Conservation (phyloP, 1,140 invertebrate species). For the Tetranychus urticae region DNA sequence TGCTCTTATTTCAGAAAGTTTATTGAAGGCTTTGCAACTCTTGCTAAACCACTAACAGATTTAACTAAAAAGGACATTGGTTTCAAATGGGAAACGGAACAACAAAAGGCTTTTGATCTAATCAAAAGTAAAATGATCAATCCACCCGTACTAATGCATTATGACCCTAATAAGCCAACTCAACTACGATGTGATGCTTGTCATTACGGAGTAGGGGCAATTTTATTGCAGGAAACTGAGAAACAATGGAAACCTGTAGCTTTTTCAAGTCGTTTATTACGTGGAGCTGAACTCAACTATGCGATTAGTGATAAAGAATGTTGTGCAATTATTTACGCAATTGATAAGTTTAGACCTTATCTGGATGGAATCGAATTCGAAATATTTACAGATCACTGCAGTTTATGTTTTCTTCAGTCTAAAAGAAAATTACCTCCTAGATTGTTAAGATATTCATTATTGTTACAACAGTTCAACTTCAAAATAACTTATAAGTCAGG, state of each 20-base stretch:
- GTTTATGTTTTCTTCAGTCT: background rate
- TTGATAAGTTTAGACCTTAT: background rate
- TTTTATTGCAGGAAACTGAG: too few species aligned
- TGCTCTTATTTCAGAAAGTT: slow-evolving; percentile 8
- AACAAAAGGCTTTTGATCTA: background rate
- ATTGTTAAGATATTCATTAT: slow-evolving; percentile 1
- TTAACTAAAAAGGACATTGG: background rate
- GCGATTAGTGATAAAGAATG: background rate
- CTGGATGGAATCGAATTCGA: background rate
- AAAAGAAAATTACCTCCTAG: background rate
- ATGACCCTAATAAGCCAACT: background rate
- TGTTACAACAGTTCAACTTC: slow-evolving; percentile 3
- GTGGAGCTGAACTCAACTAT: background rate
- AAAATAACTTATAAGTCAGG: slow-evolving; percentile 6
- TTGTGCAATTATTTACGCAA: background rate
- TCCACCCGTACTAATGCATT: background rate
- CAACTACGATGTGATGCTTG: too few species aligned
- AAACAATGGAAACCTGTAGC: too few species aligned
- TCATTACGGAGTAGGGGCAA: too few species aligned
- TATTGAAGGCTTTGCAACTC: slow-evolving; percentile 15
- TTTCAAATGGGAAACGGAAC: background rate
- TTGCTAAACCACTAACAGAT: slow-evolving; percentile 11
- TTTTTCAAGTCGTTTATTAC: background rate
- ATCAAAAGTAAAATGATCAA: background rate
- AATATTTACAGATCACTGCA: background rate